Conservation (phyloP, 2,113 vertebrate genomes). For the Oryzias woworae region DNA sequence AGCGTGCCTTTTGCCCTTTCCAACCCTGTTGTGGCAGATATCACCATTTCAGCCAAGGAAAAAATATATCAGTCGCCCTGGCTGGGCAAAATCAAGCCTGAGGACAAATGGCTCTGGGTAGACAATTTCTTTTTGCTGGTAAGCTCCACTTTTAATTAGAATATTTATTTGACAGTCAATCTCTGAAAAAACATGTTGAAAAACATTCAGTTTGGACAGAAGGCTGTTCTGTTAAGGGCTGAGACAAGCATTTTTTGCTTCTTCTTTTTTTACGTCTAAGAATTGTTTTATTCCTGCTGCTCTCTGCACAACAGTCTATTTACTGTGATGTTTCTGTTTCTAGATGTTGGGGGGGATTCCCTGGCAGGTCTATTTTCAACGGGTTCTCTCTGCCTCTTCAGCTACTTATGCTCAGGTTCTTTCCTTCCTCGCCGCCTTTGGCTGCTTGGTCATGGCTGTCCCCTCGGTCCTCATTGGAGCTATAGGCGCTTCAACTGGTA, state of each 20-base stretch:
- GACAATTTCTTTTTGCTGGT: conserved; percentile 94
- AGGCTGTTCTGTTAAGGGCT: not conserved
- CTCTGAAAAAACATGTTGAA: not conserved
- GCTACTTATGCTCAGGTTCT: conserved; percentile 95
- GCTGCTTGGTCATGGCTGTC: conserved; percentile 93
- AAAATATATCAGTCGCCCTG: conserved; percentile 86
- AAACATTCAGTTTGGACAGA: not conserved
- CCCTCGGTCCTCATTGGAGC: conserved; percentile 93
- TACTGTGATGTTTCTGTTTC: conserved; percentile 67
- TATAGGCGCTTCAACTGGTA: conserved; percentile 95
- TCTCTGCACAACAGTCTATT: conserved; percentile 51
- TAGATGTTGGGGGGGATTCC: conserved; percentile 96
- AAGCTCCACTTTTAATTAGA: conserved; percentile 45
- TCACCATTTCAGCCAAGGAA: conserved; percentile 84
- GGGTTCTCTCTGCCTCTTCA: conserved; percentile 96
- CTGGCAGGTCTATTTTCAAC: conserved; percentile 98
- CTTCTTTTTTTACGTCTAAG: not conserved
- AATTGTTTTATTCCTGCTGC: not conserved
- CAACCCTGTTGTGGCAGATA: conserved; percentile 90
- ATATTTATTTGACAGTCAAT: conserved; percentile 1
- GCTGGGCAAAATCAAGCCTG: conserved; percentile 84
- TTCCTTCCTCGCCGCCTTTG: conserved; percentile 95
- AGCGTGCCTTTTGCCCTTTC: conserved; percentile 93
- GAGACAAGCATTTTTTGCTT: not conserved
- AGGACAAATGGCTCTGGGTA: conserved; percentile 87